A percentile compares a stretch with the other conserved stretches of the same genome.
phyloP scores from a whole-genome alignment of 2,797 vertebrate species.

The Chaetophractus vellerosus region DNA sequence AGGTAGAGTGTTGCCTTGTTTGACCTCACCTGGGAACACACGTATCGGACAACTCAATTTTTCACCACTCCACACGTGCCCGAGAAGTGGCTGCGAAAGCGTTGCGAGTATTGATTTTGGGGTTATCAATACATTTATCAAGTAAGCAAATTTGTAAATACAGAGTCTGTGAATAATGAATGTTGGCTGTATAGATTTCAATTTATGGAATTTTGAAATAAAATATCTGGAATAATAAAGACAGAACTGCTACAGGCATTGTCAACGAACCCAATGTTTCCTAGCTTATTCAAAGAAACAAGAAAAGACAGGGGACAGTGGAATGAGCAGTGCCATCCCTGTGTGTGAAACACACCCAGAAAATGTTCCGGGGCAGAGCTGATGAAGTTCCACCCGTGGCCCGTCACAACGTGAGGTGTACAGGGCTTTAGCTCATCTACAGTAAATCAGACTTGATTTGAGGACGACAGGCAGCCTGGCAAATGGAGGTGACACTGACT shows the following conservation, averaged over 20 bases:
- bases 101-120: no score
- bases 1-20: no score
- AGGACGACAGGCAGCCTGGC: constrained; percentile 43
- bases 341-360: neutral
- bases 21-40: no score
- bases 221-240: constrained; percentile 14
- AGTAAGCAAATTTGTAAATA: no score
- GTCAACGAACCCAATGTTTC: neutral
- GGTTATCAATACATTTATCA: no score
- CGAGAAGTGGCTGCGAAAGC: no score
- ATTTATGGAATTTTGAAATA: constrained; percentile 3
- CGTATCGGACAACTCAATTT: no score
- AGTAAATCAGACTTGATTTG: neutral
- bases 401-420: neutral
- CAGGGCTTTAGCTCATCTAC: neutral
- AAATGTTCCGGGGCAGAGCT: neutral
- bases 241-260: neutral
- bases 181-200: neutral
- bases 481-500: neutral
- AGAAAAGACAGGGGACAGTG: neutral
- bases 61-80: no score
- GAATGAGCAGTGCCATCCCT: neutral
- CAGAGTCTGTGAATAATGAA: no score
- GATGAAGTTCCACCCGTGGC: neutral
- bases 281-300: neutral